phyloP scores from a whole-genome alignment of 2,888 invertebrate species.

The Euplagia quadripunctaria region DNA sequence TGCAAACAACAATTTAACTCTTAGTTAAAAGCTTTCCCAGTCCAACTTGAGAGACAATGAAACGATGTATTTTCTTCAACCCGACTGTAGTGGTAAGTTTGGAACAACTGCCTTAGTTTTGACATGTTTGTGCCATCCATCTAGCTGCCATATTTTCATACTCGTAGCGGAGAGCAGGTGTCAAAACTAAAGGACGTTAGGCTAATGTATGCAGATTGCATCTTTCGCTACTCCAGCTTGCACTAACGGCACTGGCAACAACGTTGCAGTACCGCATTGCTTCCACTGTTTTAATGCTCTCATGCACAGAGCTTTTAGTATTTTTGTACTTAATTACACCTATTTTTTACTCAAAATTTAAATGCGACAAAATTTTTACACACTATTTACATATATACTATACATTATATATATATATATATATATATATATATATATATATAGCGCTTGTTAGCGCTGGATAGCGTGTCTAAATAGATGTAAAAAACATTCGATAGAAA shows the following conservation, averaged over 20 bases:
- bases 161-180: slow-evolving; percentile 77
- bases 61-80: slow-evolving; percentile 61
- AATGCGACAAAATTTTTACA: neutral
- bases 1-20: slow-evolving; percentile 59
- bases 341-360: neutral
- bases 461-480: neutral
- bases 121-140: slow-evolving; percentile 83
- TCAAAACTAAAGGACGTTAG: slow-evolving; percentile 85
- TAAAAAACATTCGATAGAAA: neutral
- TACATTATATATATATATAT: too few relatives aligned
- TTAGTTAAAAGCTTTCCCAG: slow-evolving; percentile 64
- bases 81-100: slow-evolving; percentile 66
- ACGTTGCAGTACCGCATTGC: slow-evolving; percentile 70
- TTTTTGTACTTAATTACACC: slow-evolving; percentile 35
- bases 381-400: too few relatives aligned
- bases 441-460: neutral
- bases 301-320: slow-evolving; percentile 50
- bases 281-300: slow-evolving; percentile 71
- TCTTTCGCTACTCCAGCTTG: slow-evolving; percentile 70
- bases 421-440: too few relatives aligned
- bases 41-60: slow-evolving; percentile 54
- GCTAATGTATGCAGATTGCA: slow-evolving; percentile 87
- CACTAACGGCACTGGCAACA: slow-evolving; percentile 48
- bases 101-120: slow-evolving; percentile 73
- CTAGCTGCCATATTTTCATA: slow-evolving; percentile 70